phyloP scores from a whole-genome alignment of 2,888 invertebrate genomes.

The Caenorhabditis zanzibari region DNA sequence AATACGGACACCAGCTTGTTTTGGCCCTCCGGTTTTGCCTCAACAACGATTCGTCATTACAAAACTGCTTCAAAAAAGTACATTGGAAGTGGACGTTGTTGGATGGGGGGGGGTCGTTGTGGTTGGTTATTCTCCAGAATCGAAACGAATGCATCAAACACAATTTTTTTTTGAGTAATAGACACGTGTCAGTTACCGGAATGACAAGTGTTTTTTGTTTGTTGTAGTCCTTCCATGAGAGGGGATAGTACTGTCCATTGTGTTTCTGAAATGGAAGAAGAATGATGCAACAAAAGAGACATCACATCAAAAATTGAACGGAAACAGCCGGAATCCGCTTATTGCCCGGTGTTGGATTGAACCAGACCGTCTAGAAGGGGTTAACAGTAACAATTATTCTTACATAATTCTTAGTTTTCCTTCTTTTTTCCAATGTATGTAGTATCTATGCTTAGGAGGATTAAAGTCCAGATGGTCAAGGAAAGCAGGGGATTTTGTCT shows the following conservation, averaged over 20 bases:
- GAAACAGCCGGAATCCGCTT: slow-evolving; percentile 52
- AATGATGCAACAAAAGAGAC: slow-evolving; percentile 47
- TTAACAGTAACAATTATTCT: slow-evolving; percentile 63
- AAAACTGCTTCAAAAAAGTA: slow-evolving; percentile 53
- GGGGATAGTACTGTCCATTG: slow-evolving; percentile 13
- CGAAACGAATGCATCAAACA: slow-evolving; percentile 22
- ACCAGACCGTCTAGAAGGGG: slow-evolving; percentile 14
- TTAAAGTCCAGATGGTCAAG: slow-evolving; percentile 54
- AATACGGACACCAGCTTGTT: slow-evolving; percentile 48
- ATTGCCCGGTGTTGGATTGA: slow-evolving; percentile 33
- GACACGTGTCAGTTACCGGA: slow-evolving; percentile 50
- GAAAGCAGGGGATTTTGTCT: slow-evolving; percentile 25
- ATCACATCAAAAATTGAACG: slow-evolving; percentile 46
- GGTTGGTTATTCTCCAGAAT: slow-evolving; percentile 11
- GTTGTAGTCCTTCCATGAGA: slow-evolving; percentile 20
- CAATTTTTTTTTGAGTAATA: background rate
- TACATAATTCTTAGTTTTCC: slow-evolving; percentile 34
- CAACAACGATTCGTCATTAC: slow-evolving; percentile 48
- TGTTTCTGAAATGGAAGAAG: slow-evolving; percentile 13
- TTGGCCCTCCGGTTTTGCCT: slow-evolving; percentile 55
- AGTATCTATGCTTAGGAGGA: slow-evolving; percentile 32
- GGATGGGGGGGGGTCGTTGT: slow-evolving; percentile 17
- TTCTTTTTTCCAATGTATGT: slow-evolving; percentile 9
- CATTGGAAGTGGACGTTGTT: slow-evolving; percentile 37
- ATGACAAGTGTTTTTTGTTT: slow-evolving; percentile 54